phyloP scores from a whole-genome alignment of 2,113 vertebrate genomes.

The Sander vitreus region DNA sequence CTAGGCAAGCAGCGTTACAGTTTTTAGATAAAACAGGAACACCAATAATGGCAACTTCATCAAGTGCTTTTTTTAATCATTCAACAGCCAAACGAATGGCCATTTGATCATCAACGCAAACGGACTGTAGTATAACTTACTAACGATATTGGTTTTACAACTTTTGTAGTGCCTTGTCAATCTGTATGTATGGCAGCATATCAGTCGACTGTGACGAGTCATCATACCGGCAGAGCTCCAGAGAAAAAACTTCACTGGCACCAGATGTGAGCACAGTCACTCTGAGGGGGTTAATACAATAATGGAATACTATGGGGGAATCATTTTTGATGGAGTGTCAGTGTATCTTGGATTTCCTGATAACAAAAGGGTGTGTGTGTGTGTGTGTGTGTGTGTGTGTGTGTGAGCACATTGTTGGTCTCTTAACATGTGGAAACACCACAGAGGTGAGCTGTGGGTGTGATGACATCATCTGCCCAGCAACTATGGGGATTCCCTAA shows the following conservation, averaged over 20 bases:
- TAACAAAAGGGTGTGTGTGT: slow-evolving; percentile 57
- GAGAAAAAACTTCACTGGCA: background rate
- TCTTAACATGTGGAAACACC: slow-evolving; percentile 72
- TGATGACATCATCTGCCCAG: slow-evolving; percentile 71
- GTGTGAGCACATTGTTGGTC: slow-evolving; percentile 47
- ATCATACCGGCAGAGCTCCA: background rate
- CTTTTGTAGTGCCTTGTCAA: background rate
- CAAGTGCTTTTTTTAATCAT: slow-evolving; percentile 1
- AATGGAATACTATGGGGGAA: slow-evolving; percentile 2
- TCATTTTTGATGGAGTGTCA: background rate
- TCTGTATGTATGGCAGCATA: slow-evolving; percentile 4
- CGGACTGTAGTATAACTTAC: background rate
- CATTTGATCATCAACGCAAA: slow-evolving; percentile 26
- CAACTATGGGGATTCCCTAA: slow-evolving; percentile 81
- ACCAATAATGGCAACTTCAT: slow-evolving; percentile 24
- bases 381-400: slow-evolving; percentile 36
- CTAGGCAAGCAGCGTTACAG: slow-evolving; percentile 12
- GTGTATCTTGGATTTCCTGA: slow-evolving; percentile 36
- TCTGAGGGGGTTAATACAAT: background rate
- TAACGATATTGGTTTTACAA: slow-evolving; percentile 3
- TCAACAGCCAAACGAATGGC: slow-evolving; percentile 1
- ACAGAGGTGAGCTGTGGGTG: slow-evolving; percentile 70
- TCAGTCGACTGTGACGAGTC: background rate
- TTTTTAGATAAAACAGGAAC: slow-evolving; percentile 11
- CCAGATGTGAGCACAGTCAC: background rate